A percentile compares a stretch with the other conserved stretches of the same genome.
Evolutionary conservation across 1,140 invertebrate genomes (phyloP).

Genomic region (Bombus breviceps): DNA sequence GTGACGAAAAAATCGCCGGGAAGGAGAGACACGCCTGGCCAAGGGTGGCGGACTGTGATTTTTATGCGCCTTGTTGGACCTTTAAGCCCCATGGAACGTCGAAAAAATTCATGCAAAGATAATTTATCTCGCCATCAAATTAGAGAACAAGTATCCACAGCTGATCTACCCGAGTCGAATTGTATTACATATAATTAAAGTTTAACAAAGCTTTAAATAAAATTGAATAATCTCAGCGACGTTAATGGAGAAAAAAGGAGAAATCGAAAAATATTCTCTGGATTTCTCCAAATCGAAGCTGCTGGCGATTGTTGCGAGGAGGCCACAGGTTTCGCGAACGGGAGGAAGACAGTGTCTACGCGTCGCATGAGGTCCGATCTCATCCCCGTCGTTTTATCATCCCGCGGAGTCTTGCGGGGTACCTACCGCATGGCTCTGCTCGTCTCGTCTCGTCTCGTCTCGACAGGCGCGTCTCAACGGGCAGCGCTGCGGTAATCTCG

Average conservation of each 20-base stretch:
- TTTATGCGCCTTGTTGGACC: neutral
- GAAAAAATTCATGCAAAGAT: neutral
- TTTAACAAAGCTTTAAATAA: neutral
- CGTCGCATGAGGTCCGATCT: conserved; percentile 61
- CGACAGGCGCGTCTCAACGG: conserved; percentile 53
- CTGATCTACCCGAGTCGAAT: neutral
- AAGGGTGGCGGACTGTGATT: no score
- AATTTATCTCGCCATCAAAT: neutral
- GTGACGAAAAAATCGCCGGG: neutral
- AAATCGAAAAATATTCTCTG: neutral
- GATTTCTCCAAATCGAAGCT: neutral
- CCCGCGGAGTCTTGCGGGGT: conserved; percentile 59
- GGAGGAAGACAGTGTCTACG: conserved; percentile 42
- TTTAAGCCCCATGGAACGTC: neutral
- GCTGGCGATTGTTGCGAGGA: neutral
- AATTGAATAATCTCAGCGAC: neutral
- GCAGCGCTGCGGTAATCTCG: conserved; percentile 65
- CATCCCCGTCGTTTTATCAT: conserved; percentile 68
- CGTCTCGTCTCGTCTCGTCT: conserved; percentile 33
- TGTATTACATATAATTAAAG: no score
- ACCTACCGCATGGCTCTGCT: conserved; percentile 62
- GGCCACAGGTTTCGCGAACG: conserved; percentile 6
- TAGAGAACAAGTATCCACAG: no score
- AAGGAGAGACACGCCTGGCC: neutral
- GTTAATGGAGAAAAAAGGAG: neutral